Conservation (phyloP, 2,888 invertebrate species). For the Cataglyphis altisquamis region DNA sequence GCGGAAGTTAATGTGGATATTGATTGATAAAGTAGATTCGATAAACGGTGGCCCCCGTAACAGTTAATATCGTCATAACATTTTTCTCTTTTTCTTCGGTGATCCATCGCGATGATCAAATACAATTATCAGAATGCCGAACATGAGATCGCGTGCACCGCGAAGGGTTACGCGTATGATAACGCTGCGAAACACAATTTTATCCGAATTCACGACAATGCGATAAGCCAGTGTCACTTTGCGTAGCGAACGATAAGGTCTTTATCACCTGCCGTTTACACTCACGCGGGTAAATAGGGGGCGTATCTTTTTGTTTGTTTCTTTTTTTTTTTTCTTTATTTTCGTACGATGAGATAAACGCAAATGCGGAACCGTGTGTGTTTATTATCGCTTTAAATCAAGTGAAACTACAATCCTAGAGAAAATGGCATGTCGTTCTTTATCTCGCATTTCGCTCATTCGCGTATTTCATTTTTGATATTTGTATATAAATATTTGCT, state of each 20-base stretch:
- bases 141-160: conserved; percentile 60
- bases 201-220: conserved; percentile 56
- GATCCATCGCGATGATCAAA: conserved; percentile 62
- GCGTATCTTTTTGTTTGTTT: conserved; percentile 30
- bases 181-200: conserved; percentile 49
- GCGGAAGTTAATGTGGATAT: conserved; percentile 9
- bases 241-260: conserved; percentile 55
- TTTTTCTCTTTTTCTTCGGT: conserved; percentile 50
- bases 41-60: conserved; percentile 18
- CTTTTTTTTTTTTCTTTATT: background rate
- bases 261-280: conserved; percentile 54
- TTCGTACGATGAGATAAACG: background rate
- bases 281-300: conserved; percentile 46
- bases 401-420: background rate
- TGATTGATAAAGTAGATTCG: conserved; percentile 22
- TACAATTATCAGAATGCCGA: conserved; percentile 71
- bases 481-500: background rate
- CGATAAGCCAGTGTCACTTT: conserved; percentile 66
- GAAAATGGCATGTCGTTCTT: background rate
- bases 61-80: conserved; percentile 32
- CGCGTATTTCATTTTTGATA: background rate
- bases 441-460: background rate
- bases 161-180: conserved; percentile 57
- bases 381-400: background rate
- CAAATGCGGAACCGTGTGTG: background rate